Evolutionary conservation across 2,888 invertebrate species (phyloP).

Genomic region (Lasioglossum figueresi): DNA sequence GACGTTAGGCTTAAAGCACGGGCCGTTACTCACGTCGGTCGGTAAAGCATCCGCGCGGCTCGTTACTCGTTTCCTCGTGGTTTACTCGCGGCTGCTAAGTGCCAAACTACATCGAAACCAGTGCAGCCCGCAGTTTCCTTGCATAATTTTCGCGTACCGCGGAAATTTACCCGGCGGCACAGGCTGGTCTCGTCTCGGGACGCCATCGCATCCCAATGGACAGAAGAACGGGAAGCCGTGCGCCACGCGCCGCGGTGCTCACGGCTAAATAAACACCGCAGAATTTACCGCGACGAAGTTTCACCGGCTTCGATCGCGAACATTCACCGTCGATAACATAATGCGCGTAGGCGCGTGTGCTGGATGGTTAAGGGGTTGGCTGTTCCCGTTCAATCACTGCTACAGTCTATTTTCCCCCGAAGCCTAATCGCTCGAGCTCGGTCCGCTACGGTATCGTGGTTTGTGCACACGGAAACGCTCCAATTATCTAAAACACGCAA

Average conservation of each 20-base stretch:
- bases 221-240: slow-evolving; percentile 16
- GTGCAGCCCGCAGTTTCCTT: slow-evolving; percentile 60
- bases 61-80: slow-evolving; percentile 67
- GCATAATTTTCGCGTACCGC: slow-evolving; percentile 63
- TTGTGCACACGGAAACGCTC: slow-evolving; percentile 2
- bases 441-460: not conserved
- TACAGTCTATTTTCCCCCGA: slow-evolving; percentile 7
- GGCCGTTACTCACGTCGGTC: slow-evolving; percentile 64
- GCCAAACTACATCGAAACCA: slow-evolving; percentile 69
- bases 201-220: slow-evolving; percentile 34
- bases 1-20: not conserved
- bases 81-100: slow-evolving; percentile 68
- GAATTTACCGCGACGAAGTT: slow-evolving; percentile 24
- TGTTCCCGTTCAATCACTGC: slow-evolving; percentile 6
- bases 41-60: slow-evolving; percentile 61
- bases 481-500: slow-evolving; percentile 14
- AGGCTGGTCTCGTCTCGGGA: not conserved
- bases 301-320: not conserved
- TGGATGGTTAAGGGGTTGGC: not conserved
- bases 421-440: not conserved
- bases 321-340: slow-evolving; percentile 10
- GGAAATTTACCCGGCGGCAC: slow-evolving; percentile 36
- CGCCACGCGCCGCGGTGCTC: not conserved
- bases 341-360: not conserved
- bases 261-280: slow-evolving; percentile 36